Conservation (phyloP, 1,140 invertebrate species). For the Zeugodacus cucurbitae region DNA sequence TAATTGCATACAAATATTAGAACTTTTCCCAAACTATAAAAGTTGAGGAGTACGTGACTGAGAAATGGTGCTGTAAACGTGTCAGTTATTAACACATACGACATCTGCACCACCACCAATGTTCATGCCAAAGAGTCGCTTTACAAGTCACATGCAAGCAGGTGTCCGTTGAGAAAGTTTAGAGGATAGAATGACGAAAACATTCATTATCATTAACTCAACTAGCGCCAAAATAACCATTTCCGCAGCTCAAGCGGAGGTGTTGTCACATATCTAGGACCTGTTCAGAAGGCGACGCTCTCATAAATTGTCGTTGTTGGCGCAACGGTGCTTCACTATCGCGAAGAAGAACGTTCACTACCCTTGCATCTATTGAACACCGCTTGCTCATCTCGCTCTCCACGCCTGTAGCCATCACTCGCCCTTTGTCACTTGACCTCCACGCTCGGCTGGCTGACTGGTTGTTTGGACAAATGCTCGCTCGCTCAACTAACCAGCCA, state of each 20-base stretch:
- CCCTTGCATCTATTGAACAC: not conserved
- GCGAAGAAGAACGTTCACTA: not conserved
- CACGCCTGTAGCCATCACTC: not conserved
- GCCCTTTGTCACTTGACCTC: not conserved
- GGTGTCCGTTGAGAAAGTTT: not conserved
- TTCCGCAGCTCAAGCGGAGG: not conserved
- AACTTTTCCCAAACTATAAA: not conserved
- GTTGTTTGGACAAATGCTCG: not conserved
- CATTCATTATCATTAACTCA: slow-evolving; percentile 11
- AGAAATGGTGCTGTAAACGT: not conserved
- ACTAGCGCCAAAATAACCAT: not conserved
- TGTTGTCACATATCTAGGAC: not conserved
- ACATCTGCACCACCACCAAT: no score
- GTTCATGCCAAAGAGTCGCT: no score
- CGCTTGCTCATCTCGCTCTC: not conserved
- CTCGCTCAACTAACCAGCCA: not conserved
- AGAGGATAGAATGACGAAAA: not conserved
- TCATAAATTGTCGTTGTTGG: not conserved
- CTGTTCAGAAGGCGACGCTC: not conserved
- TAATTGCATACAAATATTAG: not conserved
- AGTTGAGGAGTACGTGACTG: not conserved
- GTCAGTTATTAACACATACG: not conserved
- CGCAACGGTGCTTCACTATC: not conserved
- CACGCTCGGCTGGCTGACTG: not conserved
- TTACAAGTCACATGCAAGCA: not conserved